Base-by-base conservation (phyloP, 2,888 invertebrate genomes). In the Dolichomitus sp. region DNA sequence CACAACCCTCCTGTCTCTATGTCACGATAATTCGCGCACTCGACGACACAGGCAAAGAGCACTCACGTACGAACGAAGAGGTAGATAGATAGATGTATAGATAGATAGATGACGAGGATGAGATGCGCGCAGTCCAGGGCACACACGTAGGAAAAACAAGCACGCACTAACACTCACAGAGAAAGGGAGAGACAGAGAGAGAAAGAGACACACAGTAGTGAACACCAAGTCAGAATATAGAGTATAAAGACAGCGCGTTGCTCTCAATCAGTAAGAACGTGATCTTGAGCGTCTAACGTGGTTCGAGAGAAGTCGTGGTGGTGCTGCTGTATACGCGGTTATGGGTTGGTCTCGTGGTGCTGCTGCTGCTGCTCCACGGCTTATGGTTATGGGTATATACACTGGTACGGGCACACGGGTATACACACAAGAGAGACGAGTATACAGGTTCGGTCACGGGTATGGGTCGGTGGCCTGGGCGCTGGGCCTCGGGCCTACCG, bases 381-480 rank as follows among this genome's bases (percentile, higher is more conserved):
- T 81, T 68, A 66, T 81, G 72, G 75, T 72, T 80, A 72, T 76
- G 75, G 76, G 73, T 80, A 73, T 54, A 74, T 74, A 68, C 80
- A 69, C 76, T 40, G 80, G 40, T 75, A 17, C 42, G 65, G 75
- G 66, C 63, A 73, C 68, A 40, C 50, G 27, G 42, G 33, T 37
- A 40, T 30, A 54, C 11, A 14, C 23, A 54, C 12, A 19, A 23
- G 12, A 45, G 45, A n/a, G 27, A 48, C 45, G 42, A 7, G 48
- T 73, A 61, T 80, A 80, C 80, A 80, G 83, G 83, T 83, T 83
- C 88, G 86, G 88, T 85, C 87, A 87, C 88, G 85, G 88, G 85
- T 87, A 86, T 87, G 87, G 89, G 88, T 89, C 89, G 89, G 87
- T 89, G 89, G 88, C 90, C 89, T 89, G 89, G 87, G 86, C 86